Evolutionary conservation across 2,888 invertebrate species (phyloP).

Genomic region (Schizaphis graminum): DNA sequence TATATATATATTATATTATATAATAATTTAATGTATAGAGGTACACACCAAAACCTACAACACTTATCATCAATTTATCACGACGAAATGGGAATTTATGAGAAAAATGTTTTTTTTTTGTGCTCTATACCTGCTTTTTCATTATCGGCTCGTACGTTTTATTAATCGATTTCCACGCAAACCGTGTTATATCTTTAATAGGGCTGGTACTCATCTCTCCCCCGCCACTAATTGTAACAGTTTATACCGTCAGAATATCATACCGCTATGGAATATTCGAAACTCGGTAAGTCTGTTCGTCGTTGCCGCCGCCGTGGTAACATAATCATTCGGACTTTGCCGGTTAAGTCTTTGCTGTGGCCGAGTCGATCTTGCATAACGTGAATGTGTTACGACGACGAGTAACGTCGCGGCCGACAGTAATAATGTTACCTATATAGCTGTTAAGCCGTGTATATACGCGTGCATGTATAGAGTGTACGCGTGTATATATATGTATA

Average conservation of each 20-base stretch:
- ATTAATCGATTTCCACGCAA: background rate
- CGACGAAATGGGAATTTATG: background rate
- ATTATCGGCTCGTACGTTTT: background rate
- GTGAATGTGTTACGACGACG: constrained; percentile 26
- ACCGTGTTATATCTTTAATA: background rate
- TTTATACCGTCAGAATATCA: background rate
- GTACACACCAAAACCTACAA: background rate
- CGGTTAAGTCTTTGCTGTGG: background rate
- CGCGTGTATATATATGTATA: background rate
- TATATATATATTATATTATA: background rate
- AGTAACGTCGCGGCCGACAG: constrained; percentile 4
- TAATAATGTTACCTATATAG: constrained; percentile 23
- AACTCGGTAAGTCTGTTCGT: background rate
- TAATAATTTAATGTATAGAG: too few species aligned
- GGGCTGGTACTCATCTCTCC: background rate
- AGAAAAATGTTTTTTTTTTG: background rate
- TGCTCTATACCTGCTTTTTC: background rate
- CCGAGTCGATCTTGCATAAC: constrained; percentile 40
- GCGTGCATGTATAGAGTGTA: background rate
- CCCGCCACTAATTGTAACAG: background rate
- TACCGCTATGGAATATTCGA: background rate
- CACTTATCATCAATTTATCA: background rate
- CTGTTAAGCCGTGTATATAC: constrained; percentile 1
- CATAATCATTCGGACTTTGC: constrained; percentile 19
- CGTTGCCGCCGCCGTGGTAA: background rate